Base-by-base conservation (phyloP, 2,888 invertebrate species). In the Scaptodrosophila latifasciaeformis region DNA sequence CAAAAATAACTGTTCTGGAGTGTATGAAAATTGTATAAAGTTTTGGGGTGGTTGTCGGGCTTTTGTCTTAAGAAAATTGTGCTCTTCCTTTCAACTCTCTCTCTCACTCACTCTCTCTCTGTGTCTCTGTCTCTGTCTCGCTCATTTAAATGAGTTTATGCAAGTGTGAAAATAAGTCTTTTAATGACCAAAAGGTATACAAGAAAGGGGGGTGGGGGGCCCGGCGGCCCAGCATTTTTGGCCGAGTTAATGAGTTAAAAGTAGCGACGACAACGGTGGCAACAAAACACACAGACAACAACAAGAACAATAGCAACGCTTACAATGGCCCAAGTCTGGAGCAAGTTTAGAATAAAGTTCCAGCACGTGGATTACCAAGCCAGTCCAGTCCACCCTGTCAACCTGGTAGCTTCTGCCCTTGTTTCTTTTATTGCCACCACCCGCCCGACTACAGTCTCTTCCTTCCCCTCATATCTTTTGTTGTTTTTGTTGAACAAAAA, bases 151-250 rank as follows among this genome's bases (percentile, higher is more conserved):
- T 67, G 74, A 69, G 79, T 72, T 80, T 75, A 74, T 72, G 75
- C 77, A 81, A 80, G 76, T 80, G 80, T 78, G 80, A 80, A 80
- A 80, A 80, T 80, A 71, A 77, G 79, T 77, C 74, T 70, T 71
- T 77, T 77, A 77, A 77, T 77, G 80, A 65, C 72, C 15, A 31
- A 46, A 34, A 37, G 37, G 37, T 37, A 17, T 34, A 13, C 10
- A 19, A 18, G 15, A 6, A 3, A 15, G 9, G 2, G 5, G 19
- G 18, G 3, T 6, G 4, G 37, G 12, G 15, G 49, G 7, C 12
- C 18, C 50, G 53, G 42, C 46, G 27, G 49, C 31, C 31, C n/a
- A 46, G 12, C 40, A 49, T 19, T 43, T 34, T 18, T 18, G 39
- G 13, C 9, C n/a, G 55, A 65, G 79, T 76, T 76, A 76, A 76